These are phyloP conservation scores for Megaleporinus macrocephalus DNA, from an alignment of 2,113 vertebrate genomes.

Conservation along the genomic window DNA sequence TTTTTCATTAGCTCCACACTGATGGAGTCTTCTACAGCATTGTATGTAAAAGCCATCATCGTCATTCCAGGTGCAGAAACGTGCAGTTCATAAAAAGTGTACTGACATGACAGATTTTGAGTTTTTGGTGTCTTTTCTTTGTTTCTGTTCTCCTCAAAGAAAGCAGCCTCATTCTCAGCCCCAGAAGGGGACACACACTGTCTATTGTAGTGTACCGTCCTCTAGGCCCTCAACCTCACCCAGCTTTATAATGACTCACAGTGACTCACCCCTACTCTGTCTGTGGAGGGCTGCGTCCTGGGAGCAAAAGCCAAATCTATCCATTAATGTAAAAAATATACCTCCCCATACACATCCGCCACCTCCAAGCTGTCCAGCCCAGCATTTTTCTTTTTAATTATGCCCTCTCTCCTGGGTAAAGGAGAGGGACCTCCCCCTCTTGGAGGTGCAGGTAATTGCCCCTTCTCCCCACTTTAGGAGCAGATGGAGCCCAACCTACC, in stretches of 20 bases:
- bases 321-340: neutral
- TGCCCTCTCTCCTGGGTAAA: conserved; percentile 61
- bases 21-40: too few relatives aligned
- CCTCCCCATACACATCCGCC: neutral
- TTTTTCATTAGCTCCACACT: too few relatives aligned
- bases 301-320: conserved; percentile 17
- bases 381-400: conserved; percentile 64
- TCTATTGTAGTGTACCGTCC: neutral
- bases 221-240: neutral
- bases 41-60: too few relatives aligned
- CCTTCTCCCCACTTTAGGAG: conserved; percentile 46
- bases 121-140: neutral
- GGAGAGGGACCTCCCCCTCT: conserved; percentile 45
- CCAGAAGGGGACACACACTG: neutral
- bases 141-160: neutral
- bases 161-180: neutral
- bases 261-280: neutral
- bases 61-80: too few relatives aligned
- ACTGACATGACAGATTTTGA: too few relatives aligned
- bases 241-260: neutral
- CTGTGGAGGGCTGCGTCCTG: neutral
- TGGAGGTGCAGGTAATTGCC: conserved; percentile 62
- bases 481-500: conserved; percentile 31
- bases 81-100: too few relatives aligned
- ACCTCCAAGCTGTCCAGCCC: conserved; percentile 41